These are phyloP conservation scores for Lycopodina hypogea DNA, from an alignment of 37 sponge, comb jelly and placozoan species.

Conservation along the genomic window DNA sequence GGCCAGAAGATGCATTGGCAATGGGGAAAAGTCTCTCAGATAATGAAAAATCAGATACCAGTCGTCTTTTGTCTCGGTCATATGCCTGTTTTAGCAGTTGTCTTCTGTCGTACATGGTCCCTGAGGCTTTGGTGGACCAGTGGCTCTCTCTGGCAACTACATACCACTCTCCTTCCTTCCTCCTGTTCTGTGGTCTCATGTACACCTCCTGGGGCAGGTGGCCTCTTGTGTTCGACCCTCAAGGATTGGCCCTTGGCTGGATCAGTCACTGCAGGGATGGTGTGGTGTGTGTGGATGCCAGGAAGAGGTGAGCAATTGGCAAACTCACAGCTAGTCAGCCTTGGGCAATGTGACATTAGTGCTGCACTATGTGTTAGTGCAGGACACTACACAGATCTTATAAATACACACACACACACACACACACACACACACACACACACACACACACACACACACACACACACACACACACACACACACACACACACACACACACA, in stretches of 20 bases:
- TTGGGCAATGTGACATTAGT: too few species aligned
- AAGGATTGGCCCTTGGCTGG: conserved; percentile 12
- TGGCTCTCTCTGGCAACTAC: not conserved
- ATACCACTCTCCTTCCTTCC: not conserved
- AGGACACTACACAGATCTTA: too few species aligned
- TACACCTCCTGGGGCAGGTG: conserved; percentile 36
- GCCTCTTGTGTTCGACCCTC: conserved; percentile 53
- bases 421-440: too few species aligned
- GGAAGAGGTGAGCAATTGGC: conserved; percentile 20
- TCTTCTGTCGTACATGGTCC: conserved; percentile 7
- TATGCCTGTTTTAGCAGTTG: conserved; percentile 6
- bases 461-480: too few species aligned
- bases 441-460: too few species aligned
- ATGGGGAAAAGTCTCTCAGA: not conserved
- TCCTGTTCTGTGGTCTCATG: conserved; percentile 5
- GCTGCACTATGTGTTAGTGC: too few species aligned
- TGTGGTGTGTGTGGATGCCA: conserved; percentile 34
- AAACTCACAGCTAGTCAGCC: too few species aligned
- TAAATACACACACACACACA: too few species aligned
- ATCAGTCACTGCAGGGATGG: conserved; percentile 13
- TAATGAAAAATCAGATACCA: not conserved
- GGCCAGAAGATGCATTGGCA: not conserved
- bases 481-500: too few species aligned
- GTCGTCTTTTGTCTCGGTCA: not conserved
- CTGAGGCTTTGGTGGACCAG: not conserved